phyloP scores from a whole-genome alignment of 2,113 vertebrate species.

The Limanda limanda region DNA sequence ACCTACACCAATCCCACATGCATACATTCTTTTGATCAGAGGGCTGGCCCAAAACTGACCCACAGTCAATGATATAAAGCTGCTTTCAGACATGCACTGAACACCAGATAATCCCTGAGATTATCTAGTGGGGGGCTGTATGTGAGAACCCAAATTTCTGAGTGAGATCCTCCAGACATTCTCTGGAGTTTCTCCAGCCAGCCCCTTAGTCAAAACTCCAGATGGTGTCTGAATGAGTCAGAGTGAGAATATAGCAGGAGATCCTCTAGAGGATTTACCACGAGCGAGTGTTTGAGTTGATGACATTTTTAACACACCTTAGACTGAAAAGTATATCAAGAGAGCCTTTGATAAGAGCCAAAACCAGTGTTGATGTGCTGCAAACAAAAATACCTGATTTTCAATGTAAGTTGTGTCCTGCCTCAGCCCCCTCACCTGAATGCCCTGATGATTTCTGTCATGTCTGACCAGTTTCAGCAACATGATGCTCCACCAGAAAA shows the following conservation, averaged over 20 bases:
- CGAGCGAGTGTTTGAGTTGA: too few species aligned
- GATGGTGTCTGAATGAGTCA: background rate
- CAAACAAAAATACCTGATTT: too few species aligned
- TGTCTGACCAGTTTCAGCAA: too few species aligned
- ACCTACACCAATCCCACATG: background rate
- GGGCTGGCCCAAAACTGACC: background rate
- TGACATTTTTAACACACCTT: too few species aligned
- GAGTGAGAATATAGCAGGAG: background rate
- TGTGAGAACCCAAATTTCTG: background rate
- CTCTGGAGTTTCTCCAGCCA: background rate
- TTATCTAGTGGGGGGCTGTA: background rate
- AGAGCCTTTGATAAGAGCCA: too few species aligned
- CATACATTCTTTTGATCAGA: background rate
- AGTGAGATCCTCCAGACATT: background rate
- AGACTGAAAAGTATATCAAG: too few species aligned
- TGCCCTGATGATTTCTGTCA: too few species aligned
- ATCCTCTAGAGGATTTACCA: too few species aligned
- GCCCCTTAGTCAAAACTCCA: background rate
- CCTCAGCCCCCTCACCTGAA: too few species aligned
- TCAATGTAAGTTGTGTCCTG: too few species aligned
- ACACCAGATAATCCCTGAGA: background rate
- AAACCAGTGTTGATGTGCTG: too few species aligned
- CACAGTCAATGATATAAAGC: background rate
- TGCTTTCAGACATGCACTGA: background rate
- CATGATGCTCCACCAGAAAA: too few species aligned